Evolutionary conservation across 2,888 invertebrate genomes (phyloP).

Genomic region (Drosophila mettleri): DNA sequence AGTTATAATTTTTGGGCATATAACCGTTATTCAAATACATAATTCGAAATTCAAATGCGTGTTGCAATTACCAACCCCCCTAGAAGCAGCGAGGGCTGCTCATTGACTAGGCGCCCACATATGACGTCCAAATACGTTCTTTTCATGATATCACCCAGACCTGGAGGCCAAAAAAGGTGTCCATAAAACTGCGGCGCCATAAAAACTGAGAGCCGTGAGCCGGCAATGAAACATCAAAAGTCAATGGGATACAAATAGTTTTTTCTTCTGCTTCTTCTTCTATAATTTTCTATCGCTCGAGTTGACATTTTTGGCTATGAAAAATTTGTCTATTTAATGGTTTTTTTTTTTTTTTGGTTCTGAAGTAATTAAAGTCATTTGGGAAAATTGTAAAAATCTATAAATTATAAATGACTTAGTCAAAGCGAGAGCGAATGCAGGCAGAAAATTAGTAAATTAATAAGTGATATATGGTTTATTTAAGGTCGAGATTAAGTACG

Average conservation of each 20-base stretch:
- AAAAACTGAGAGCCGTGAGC: constrained; percentile 25
- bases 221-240: constrained; percentile 26
- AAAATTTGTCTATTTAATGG: constrained; percentile 22
- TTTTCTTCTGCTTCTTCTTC: not conserved
- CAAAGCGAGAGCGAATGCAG: not conserved
- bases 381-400: constrained; percentile 21
- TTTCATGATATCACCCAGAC: constrained; percentile 33
- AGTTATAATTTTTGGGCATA: constrained; percentile 67
- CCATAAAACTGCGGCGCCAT: constrained; percentile 32
- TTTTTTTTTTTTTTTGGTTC: constrained; percentile 3
- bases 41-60: constrained; percentile 60
- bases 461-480: constrained; percentile 6
- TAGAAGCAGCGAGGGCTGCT: constrained; percentile 41
- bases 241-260: constrained; percentile 45
- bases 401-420: constrained; percentile 6
- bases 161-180: constrained; percentile 41
- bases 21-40: constrained; percentile 70
- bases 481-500: not conserved
- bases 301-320: constrained; percentile 23
- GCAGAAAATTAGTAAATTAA: constrained; percentile 8
- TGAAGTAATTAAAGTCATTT: constrained; percentile 24
- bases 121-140: constrained; percentile 14
- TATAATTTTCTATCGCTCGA: constrained; percentile 1
- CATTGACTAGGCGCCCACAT: constrained; percentile 22
- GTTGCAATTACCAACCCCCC: constrained; percentile 68